Base-by-base conservation (phyloP, 2,113 vertebrate genomes). In the Phycodurus eques region DNA sequence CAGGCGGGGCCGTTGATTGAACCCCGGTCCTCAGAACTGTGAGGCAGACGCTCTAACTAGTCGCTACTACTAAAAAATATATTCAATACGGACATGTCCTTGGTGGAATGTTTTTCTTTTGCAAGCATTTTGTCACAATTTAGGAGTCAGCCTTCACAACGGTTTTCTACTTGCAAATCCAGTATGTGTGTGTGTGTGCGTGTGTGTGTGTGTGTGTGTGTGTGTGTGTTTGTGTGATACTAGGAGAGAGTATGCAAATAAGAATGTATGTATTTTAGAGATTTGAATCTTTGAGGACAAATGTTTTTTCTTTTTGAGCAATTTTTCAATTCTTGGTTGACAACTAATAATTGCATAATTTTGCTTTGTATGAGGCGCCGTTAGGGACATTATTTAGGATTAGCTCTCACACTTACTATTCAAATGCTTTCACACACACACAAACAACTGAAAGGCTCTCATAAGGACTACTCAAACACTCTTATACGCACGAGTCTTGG, bases 151-250 rank as follows among this genome's bases (percentile, higher is more conserved):
- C n/a, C 17, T 1, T 31, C 56, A 70, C 71, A 81, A 64, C 80
- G 20, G 17, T 79, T 68, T 67, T 81, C 84, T 68, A 80, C 63
- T 72, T 83, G 84, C 75, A 83, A 87, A 87, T 85, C 70, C 78
- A 61, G n/a, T 57, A 20, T 61, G 63, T 68, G 53, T 17, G 72
- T 53, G 62, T 64, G 22, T 33, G 22, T 51, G 66, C 57, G 22
- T 67, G 22, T 49, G n/a, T 60, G 66, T 68, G 51, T 19, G 75
- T 57, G 66, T 57, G 22, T 47, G 46, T 61, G 53, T 75, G 69
- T 64, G 15, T 35, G 22, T 57, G 22, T 65, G 67, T 66, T 46
- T 27, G 76, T 59, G 62, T 64, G 22, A 70, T 35, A 27, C 27
- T 27, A 27, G 27, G 27, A 27, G 27, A 27, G 27, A 1, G 27